Base-by-base conservation (phyloP, 2,797 vertebrate species). In the Amblyraja radiata region DNA sequence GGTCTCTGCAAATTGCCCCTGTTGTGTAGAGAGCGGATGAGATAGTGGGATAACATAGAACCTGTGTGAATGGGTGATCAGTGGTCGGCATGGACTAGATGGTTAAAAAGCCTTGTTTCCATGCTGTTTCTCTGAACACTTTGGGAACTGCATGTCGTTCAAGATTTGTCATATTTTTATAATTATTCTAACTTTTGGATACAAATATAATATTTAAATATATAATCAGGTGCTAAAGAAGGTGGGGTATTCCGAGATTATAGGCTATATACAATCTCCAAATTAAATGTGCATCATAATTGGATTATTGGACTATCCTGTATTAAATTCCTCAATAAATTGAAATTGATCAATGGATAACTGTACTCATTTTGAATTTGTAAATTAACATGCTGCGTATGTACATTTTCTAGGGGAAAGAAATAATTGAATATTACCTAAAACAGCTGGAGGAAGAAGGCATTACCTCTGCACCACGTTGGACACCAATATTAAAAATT, bases 341-440 rank as follows among this genome's bases (percentile, higher is more conserved):
- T 92, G 23, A 76, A 21, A 92, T 92, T 92, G 68, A 21, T 74
- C 23, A n/a, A 92, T 16, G 36, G 8, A 10, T 5, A 71, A 91
- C 16, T 46, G 16, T 91, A 71, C 39, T 39, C 39, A 9, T 76
- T 74, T 13, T 8, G 5, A 9, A 13, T 91, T 71, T 73, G 23
- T 74, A 54, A 5, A 14, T 74, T 28, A 54, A 14, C 5, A n/a
- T 54, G 11, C 68, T 92, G 28, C 14, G 16, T 93, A 71, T 93
- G 78, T 77, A 10, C 39, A 25, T 63, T 94, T 94, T 93, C 6
- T 96, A 99, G 99, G 98, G 99, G 94, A 99, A 99, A 94, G 99
- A 99, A 95, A 99, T 99, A 94, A 99, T 99, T 0, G 98, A 99
- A 93, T 99, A 97, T 95, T 99, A 99, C 96, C 95, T 99, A 94